A percentile compares a stretch with the other conserved stretches of the same genome.
Conservation (phyloP, 1,140 invertebrate genomes). For the Calliopsis andreniformis region DNA sequence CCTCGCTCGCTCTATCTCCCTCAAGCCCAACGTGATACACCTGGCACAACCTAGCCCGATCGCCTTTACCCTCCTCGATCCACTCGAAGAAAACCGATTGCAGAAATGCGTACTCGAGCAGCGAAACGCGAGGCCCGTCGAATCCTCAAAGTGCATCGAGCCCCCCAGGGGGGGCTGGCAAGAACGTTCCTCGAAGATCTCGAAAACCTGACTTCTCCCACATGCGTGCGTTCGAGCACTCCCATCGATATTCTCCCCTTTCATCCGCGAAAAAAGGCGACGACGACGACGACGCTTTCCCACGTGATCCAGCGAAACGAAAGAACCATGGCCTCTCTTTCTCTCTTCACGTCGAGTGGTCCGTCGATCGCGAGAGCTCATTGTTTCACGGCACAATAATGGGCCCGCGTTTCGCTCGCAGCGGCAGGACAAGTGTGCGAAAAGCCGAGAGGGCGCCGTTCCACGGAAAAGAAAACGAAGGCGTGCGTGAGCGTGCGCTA, state of each 20-base stretch:
- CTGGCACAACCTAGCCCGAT: background rate
- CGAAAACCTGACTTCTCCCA: constrained; percentile 30
- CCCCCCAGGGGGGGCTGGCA: background rate
- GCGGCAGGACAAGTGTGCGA: constrained; percentile 71
- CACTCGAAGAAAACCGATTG: background rate
- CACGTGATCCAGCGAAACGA: constrained; percentile 72
- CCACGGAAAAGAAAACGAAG: constrained; percentile 35
- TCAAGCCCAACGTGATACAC: no score
- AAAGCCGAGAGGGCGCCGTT: constrained; percentile 53
- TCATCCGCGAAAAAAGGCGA: background rate
- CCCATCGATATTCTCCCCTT: constrained; percentile 33
- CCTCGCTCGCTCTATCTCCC: no score
- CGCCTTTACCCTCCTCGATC: background rate
- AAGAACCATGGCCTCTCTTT: constrained; percentile 39
- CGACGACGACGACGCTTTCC: constrained; percentile 62
- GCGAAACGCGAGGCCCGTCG: background rate
- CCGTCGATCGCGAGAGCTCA: constrained; percentile 63
- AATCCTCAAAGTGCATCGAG: background rate
- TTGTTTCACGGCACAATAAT: constrained; percentile 75
- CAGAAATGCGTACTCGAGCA: background rate
- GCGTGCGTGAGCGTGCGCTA: constrained; percentile 9
- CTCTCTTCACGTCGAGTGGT: constrained; percentile 42
- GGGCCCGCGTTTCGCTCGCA: constrained; percentile 44
- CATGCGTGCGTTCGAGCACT: background rate
- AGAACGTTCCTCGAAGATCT: background rate